These are phyloP conservation scores for Zosterops lateralis DNA, from an alignment of 2,113 vertebrate species.

Conservation along the genomic window DNA sequence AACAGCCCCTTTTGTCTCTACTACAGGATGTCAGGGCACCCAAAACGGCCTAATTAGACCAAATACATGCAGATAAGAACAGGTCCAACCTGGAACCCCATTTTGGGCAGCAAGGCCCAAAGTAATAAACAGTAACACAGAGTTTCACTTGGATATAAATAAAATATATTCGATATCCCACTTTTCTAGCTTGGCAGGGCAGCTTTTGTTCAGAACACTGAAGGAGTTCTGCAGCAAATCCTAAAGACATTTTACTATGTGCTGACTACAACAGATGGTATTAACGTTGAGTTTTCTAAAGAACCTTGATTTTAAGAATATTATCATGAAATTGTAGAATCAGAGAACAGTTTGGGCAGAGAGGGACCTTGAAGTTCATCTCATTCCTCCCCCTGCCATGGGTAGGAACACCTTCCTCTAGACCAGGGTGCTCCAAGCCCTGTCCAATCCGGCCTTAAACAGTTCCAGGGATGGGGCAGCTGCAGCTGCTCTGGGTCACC, in stretches of 20 bases:
- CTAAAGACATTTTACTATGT: not conserved
- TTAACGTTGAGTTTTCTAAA: not conserved
- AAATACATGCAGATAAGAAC: not conserved
- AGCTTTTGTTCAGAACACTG: not conserved
- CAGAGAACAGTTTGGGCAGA: not conserved
- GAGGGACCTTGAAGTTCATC: not conserved
- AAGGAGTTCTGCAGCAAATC: not conserved
- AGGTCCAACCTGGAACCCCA: not conserved
- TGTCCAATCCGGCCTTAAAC: not conserved
- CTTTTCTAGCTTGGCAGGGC: not conserved
- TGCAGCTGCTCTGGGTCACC: not conserved
- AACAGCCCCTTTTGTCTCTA: not conserved
- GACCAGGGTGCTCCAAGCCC: not conserved
- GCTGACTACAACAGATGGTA: not conserved
- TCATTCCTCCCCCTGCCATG: not conserved
- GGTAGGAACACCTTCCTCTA: not conserved
- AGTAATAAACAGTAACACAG: not conserved
- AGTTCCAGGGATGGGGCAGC: not conserved
- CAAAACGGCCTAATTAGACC: not conserved
- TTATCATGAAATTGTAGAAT: not conserved
- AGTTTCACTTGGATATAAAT: not conserved
- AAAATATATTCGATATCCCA: not conserved
- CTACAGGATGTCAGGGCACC: not conserved
- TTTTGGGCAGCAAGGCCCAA: not conserved
- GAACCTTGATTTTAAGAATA: not conserved